Percentiles rank a stretch among this genome's conserved stretches.
phyloP scores from a whole-genome alignment of 1,140 invertebrate species.

The Drosophila navojoa region DNA sequence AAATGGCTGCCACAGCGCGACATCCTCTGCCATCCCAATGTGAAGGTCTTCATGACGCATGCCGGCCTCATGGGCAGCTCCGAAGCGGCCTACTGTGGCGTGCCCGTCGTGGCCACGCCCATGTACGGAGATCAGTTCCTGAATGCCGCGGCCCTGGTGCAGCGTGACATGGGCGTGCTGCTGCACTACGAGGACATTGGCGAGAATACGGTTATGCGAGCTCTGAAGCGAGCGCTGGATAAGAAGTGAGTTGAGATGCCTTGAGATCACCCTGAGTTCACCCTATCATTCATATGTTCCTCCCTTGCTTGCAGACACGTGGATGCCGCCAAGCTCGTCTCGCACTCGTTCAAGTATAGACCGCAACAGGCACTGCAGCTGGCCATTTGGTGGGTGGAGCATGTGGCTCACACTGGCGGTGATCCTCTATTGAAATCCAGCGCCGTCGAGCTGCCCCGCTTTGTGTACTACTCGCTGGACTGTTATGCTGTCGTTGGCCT shows the following conservation, averaged over 20 bases:
- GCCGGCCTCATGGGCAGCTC: constrained; percentile 89
- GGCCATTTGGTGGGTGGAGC: constrained; percentile 85
- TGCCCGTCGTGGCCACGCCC: constrained; percentile 90
- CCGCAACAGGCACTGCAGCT: constrained; percentile 64
- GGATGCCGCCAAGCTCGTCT: constrained; percentile 74
- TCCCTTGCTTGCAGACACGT: constrained; percentile 30
- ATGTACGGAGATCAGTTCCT: constrained; percentile 89
- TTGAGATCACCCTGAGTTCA: neutral
- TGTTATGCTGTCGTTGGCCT: constrained; percentile 49
- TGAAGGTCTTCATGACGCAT: constrained; percentile 89
- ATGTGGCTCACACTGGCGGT: constrained; percentile 84
- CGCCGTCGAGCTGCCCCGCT: constrained; percentile 64
- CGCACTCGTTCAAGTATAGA: constrained; percentile 72
- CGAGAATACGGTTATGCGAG: constrained; percentile 85
- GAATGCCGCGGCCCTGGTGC: constrained; percentile 86
- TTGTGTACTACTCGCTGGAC: constrained; percentile 75
- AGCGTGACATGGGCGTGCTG: constrained; percentile 86
- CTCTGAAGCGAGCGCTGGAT: constrained; percentile 84
- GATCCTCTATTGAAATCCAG: constrained; percentile 83
- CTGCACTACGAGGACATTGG: constrained; percentile 85
- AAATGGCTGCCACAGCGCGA: constrained; percentile 90
- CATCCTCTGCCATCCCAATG: constrained; percentile 89
- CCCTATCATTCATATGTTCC: neutral
- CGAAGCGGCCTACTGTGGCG: constrained; percentile 89
- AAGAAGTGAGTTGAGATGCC: constrained; percentile 54